Evolutionary conservation across 2,797 vertebrate genomes (phyloP).

Genomic region (Coregonus ussuriensis): DNA sequence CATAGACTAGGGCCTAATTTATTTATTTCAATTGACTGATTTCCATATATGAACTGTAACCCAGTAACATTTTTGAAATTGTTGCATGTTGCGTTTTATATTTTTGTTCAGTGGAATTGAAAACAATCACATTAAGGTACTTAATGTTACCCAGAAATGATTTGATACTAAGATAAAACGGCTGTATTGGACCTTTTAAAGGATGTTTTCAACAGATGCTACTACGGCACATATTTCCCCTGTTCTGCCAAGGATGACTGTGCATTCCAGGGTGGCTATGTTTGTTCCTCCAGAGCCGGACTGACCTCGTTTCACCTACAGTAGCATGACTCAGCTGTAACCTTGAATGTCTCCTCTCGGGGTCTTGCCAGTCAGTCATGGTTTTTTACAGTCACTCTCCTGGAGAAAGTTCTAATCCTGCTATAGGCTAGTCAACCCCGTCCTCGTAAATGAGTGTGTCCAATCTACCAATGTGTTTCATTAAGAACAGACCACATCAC

Average conservation of each 20-base stretch:
- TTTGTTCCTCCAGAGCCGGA: constrained; percentile 38
- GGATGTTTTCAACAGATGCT: constrained; percentile 42
- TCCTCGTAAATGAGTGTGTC: constrained; percentile 69
- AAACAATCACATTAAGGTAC: too few species aligned
- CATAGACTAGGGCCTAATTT: too few species aligned
- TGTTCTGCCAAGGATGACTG: constrained; percentile 46
- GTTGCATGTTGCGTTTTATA: too few species aligned
- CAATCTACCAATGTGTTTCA: constrained; percentile 73
- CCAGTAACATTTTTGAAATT: too few species aligned
- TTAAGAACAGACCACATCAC: constrained; percentile 75
- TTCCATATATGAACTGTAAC: too few species aligned
- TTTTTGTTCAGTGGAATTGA: too few species aligned
- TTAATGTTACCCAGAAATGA: too few species aligned
- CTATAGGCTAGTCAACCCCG: constrained; percentile 44
- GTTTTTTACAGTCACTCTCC: constrained; percentile 50
- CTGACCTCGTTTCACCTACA: constrained; percentile 57
- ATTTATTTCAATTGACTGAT: too few species aligned
- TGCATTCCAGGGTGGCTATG: constrained; percentile 54
- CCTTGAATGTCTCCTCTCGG: constrained; percentile 44
- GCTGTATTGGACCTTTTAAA: background rate
- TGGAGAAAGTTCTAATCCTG: constrained; percentile 65
- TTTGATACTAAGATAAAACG: too few species aligned
- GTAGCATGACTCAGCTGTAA: constrained; percentile 57
- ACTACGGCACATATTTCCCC: constrained; percentile 39
- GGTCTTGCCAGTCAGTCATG: constrained; percentile 52